A percentile compares a stretch with the other conserved stretches of the same genome.
phyloP scores from a whole-genome alignment of 2,797 vertebrate genomes.

The Buphagus erythrorhynchus region DNA sequence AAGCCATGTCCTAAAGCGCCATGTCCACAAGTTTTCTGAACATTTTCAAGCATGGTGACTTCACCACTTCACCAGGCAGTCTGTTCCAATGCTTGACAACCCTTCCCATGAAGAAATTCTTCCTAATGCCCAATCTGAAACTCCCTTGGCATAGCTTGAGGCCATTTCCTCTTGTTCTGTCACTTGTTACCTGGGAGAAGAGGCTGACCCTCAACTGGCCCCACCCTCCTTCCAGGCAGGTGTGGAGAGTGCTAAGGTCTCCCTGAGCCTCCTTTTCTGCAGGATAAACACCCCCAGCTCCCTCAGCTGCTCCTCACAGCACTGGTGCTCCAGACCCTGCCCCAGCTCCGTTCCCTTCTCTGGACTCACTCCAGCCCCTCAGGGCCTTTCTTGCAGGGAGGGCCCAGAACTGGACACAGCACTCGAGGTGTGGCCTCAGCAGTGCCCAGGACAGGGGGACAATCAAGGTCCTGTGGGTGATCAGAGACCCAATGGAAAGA shows the following conservation, averaged over 20 bases:
- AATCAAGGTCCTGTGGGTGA: rapidly evolving
- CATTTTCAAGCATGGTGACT: not conserved
- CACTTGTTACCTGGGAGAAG: not conserved
- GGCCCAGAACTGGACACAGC: not conserved
- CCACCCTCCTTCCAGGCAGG: rapidly evolving
- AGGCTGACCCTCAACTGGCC: rapidly evolving
- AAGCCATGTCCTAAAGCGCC: rapidly evolving
- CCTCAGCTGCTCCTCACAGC: not conserved
- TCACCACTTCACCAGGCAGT: not conserved
- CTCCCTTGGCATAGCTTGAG: not conserved
- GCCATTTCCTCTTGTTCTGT: not conserved
- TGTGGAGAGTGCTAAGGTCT: rapidly evolving
- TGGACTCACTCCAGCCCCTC: not conserved
- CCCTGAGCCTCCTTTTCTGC: not conserved
- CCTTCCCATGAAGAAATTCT: not conserved
- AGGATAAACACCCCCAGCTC: not conserved
- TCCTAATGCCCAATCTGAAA: not conserved
- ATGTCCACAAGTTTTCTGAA: not conserved
- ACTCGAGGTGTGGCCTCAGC: not conserved
- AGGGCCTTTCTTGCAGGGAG: not conserved
- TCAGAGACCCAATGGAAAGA: not conserved
- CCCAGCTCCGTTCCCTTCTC: not conserved
- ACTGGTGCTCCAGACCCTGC: not conserved
- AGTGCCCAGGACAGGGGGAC: not conserved
- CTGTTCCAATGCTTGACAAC: not conserved